Evolutionary conservation across 2,888 invertebrate species (phyloP).

Genomic region (Apeira syringaria): DNA sequence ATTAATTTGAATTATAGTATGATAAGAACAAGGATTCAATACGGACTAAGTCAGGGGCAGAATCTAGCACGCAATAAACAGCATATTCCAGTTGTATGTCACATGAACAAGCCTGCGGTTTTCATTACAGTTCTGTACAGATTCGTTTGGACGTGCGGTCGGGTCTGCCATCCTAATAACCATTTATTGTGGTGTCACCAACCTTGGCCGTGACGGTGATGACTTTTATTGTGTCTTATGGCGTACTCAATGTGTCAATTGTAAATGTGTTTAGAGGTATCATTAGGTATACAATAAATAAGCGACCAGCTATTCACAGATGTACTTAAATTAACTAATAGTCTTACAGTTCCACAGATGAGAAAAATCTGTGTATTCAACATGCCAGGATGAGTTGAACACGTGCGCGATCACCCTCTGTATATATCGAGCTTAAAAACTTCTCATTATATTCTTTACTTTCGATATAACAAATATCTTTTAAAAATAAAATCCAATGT

Average conservation of each 20-base stretch:
- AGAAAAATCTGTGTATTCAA: too few relatives aligned
- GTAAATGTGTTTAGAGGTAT: slow-evolving; percentile 1
- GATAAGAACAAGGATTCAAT: too few relatives aligned
- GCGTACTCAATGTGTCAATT: slow-evolving; percentile 17
- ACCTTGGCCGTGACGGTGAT: slow-evolving; percentile 45
- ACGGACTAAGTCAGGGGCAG: too few relatives aligned
- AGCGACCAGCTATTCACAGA: background rate
- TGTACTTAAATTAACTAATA: too few relatives aligned
- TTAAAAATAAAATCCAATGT: too few relatives aligned
- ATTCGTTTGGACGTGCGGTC: slow-evolving; percentile 76
- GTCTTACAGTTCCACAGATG: too few relatives aligned
- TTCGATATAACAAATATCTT: too few relatives aligned
- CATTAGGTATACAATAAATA: background rate
- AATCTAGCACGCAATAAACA: background rate
- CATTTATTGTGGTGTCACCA: slow-evolving; percentile 61
- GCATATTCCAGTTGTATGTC: slow-evolving; percentile 7
- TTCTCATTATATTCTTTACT: too few relatives aligned
- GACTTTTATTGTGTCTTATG: slow-evolving; percentile 15
- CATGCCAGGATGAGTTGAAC: too few relatives aligned
- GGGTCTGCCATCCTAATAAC: slow-evolving; percentile 68
- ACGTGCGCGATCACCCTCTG: too few relatives aligned
- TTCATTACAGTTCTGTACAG: slow-evolving; percentile 58
- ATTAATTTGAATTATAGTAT: too few relatives aligned
- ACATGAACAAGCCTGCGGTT: slow-evolving; percentile 52
- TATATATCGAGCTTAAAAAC: too few relatives aligned